Evolutionary conservation across 2,113 vertebrate species (phyloP), one percentile per base, ranked within the genome.

Genomic region (Myrmecophaga tridactyla): DNA sequence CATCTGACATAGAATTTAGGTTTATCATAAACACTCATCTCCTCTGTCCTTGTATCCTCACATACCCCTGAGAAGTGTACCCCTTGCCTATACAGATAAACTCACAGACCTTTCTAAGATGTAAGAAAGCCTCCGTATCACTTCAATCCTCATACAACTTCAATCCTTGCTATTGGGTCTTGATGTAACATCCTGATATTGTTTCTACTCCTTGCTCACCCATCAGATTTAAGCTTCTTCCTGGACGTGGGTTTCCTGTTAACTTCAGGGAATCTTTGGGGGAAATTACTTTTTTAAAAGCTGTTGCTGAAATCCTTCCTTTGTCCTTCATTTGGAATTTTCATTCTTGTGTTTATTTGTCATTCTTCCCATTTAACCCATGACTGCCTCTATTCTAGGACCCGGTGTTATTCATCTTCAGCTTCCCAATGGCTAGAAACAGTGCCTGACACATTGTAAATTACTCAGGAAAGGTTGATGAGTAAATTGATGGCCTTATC

Each of bases 181-280:
- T 70, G 73, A 86, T 76, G 75, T 69, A 73, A 95, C 77, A 93
- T 96, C 93, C 94, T 95, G 93, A 62, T 87, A 75, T 72, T 94
- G 85, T 90, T 84, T 89, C 85, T 86, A 53, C 65, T 87, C 76
- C 65, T 34, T 88, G 65, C 13, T 94, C 48, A 89, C 65, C 23
- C 85, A n/a, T 65, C 67, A 27, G 63, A 86, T 80, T 58, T 48
- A 31, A 62, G 1, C 8, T 56, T 84, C 90, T 93, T 96, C 95
- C 86, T 73, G 72, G 76, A 91, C 95, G 76, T 58, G 41, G 10
- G 73, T 85, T 95, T 97, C 96, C 96, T 96, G 95, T 96, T 93
- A 73, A 92, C 95, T 96, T 87, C 41, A 91, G 39, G 65, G 53
- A 82, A 89, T 94, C 48, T 95, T 53, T 29, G 53, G 53, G 77